Conservation (phyloP, 2,797 vertebrate genomes). For the Vespertilio murinus region DNA sequence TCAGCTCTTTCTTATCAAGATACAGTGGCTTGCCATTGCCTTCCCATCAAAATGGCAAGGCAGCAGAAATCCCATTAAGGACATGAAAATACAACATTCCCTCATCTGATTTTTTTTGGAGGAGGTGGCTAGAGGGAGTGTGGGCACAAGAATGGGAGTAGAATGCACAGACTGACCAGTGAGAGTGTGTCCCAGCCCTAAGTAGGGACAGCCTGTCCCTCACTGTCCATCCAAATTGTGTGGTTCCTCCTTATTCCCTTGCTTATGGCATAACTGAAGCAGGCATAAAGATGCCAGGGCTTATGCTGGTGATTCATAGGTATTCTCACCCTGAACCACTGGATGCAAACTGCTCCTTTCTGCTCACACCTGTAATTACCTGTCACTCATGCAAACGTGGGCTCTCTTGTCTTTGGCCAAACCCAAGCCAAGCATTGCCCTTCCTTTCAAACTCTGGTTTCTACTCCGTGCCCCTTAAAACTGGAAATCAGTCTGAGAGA, state of each 20-base stretch:
- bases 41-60: background rate
- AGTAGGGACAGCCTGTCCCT: background rate
- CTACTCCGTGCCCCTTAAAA: background rate
- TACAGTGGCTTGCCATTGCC: background rate
- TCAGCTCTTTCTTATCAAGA: background rate
- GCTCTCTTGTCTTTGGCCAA: background rate
- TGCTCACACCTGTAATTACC: background rate
- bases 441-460: conserved; percentile 28
- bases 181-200: background rate
- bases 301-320: background rate
- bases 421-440: background rate
- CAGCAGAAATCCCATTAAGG: background rate
- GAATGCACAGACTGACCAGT: background rate
- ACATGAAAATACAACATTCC: background rate
- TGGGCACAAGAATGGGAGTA: background rate
- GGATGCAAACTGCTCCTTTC: background rate
- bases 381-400: background rate
- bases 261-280: background rate
- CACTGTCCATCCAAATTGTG: background rate
- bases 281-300: background rate
- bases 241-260: background rate
- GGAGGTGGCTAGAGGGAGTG: background rate
- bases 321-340: background rate
- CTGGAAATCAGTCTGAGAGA: background rate
- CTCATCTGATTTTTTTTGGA: background rate